Conservation (phyloP, 2,888 invertebrate genomes). For the Sminthurinus aureus region DNA sequence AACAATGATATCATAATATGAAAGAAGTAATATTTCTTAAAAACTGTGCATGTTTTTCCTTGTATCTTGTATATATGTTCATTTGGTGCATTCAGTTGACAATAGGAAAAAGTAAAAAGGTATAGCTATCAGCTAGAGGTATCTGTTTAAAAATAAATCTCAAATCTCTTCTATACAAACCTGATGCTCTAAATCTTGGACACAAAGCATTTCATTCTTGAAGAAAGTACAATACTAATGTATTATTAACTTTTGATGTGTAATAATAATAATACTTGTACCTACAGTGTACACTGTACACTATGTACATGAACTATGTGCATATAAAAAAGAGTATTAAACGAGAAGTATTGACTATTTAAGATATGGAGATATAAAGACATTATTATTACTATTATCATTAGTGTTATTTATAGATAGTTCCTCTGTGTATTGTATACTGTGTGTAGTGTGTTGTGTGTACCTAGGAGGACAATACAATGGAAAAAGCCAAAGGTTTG, state of each 20-base stretch:
- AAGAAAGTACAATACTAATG: conserved; percentile 24
- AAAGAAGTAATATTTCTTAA: not conserved
- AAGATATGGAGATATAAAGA: no score
- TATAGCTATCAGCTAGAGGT: no score
- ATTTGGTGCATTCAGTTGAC: not conserved
- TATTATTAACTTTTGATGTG: conserved; percentile 27
- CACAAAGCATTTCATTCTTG: conserved; percentile 31
- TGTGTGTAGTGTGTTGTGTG: not conserved
- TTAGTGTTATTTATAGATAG: no score
- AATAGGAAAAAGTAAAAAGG: conserved; percentile 18
- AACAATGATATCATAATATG: not conserved
- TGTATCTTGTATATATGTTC: not conserved
- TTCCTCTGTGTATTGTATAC: not conserved
- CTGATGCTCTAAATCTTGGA: conserved; percentile 13
- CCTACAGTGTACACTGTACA: not conserved
- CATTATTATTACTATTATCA: no score
- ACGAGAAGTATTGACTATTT: no score
- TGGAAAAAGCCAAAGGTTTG: conserved; percentile 27
- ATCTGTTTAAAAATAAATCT: no score
- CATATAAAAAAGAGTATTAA: no score
- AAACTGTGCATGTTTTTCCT: not conserved
- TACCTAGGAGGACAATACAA: not conserved
- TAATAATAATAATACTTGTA: not conserved
- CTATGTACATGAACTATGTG: not conserved
- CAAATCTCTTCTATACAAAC: no score